Percentiles rank a stretch among this genome's conserved stretches.
Evolutionary conservation across 1,140 invertebrate species (phyloP).

Genomic region (Drosophila pseudoananassae): DNA sequence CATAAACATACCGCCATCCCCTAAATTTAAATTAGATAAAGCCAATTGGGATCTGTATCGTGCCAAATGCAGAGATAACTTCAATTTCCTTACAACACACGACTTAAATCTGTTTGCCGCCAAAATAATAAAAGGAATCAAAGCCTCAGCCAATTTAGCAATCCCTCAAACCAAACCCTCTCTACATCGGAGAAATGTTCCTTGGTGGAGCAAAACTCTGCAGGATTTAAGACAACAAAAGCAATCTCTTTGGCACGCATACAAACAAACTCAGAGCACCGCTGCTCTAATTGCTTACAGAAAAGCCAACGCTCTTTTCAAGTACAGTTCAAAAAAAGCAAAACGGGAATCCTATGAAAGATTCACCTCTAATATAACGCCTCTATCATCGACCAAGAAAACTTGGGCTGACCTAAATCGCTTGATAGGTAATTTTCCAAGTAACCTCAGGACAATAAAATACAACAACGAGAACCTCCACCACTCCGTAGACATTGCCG

Average conservation of each 20-base stretch:
- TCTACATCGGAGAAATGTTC: no score
- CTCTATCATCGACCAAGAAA: not conserved
- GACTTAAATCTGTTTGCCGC: constrained; percentile 25
- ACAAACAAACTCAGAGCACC: constrained; percentile 9
- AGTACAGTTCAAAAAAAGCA: constrained; percentile 3
- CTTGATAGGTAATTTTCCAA: constrained; percentile 3
- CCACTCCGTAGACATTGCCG: no score
- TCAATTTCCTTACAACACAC: constrained; percentile 7
- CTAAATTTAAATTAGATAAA: no score
- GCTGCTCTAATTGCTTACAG: not conserved
- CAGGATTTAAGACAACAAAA: constrained; percentile 10
- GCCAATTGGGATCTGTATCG: constrained; percentile 3
- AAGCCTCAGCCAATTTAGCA: constrained; percentile 14
- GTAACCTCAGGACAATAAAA: not conserved
- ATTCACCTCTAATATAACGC: not conserved
- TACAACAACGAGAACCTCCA: not conserved
- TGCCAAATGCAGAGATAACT: not conserved
- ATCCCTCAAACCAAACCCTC: constrained; percentile 2
- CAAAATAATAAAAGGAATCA: constrained; percentile 24
- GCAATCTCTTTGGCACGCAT: constrained; percentile 4
- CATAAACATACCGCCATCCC: no score
- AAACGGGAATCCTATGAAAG: constrained; percentile 6
- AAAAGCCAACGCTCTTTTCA: constrained; percentile 1
- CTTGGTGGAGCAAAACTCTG: no score
- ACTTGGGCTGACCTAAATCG: constrained; percentile 5